A percentile compares a stretch with the other conserved stretches of the same genome.
phyloP scores from a whole-genome alignment of 1,140 invertebrate genomes.

The Prorops nasuta region DNA sequence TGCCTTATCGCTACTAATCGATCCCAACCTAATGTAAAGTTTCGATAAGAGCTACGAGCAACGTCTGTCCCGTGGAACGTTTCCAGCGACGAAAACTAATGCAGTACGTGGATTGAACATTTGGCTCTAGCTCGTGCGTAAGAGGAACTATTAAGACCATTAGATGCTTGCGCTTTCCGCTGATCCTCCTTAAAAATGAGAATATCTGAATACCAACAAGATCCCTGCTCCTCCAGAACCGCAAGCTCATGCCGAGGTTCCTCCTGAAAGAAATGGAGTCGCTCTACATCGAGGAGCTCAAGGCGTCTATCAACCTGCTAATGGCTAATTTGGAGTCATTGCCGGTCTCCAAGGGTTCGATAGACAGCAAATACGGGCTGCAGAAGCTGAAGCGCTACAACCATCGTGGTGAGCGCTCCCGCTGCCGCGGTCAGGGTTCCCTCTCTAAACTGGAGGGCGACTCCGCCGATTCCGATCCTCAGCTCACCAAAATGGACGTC shows the following conservation, averaged over 20 bases:
- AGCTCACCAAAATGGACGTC: slow-evolving; percentile 94
- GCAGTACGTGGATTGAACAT: too few relatives aligned
- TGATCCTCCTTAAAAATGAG: too few relatives aligned
- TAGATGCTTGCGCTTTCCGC: too few relatives aligned
- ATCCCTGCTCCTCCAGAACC: slow-evolving; percentile 69
- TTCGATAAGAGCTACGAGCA: too few relatives aligned
- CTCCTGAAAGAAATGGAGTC: slow-evolving; percentile 99
- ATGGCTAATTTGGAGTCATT: slow-evolving; percentile 99
- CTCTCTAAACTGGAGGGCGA: slow-evolving; percentile 90
- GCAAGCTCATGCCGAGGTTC: slow-evolving; percentile 98
- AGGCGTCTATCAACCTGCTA: slow-evolving; percentile 94
- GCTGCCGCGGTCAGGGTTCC: slow-evolving; percentile 73
- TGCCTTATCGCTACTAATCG: too few relatives aligned
- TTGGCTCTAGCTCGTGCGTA: too few relatives aligned
- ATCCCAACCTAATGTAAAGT: too few relatives aligned
- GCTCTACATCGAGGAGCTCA: slow-evolving; percentile 97
- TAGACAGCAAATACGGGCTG: slow-evolving; percentile 96
- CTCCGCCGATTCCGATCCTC: slow-evolving; percentile 85
- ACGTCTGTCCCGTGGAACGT: too few relatives aligned
- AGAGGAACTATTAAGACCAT: too few relatives aligned
- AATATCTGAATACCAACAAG: too few relatives aligned
- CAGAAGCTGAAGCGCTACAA: slow-evolving; percentile 95
- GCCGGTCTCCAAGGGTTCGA: slow-evolving; percentile 95
- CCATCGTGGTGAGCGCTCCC: slow-evolving; percentile 63
- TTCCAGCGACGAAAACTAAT: too few relatives aligned